Conservation (phyloP, 30 jellyfish, hydroid and myxozoan genomes). For the Cassiopea xamachana region DNA sequence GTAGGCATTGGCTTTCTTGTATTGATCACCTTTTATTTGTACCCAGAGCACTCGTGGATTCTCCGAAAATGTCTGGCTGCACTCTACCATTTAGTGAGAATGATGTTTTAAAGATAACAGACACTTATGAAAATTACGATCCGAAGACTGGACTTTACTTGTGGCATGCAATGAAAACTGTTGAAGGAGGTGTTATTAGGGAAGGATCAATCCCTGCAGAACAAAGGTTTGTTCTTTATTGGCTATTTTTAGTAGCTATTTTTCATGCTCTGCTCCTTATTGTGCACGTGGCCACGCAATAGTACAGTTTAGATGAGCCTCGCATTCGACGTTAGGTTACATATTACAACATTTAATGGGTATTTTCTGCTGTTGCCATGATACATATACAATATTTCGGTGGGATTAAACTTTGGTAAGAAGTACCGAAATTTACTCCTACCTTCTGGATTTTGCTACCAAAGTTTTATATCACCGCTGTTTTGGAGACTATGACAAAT, state of each 20-base stretch:
- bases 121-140: conserved; percentile 26
- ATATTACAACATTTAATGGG: no score
- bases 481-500: no score
- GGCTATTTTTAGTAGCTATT: background rate
- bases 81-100: conserved; percentile 42
- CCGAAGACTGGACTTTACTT: conserved; percentile 30
- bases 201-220: conserved; percentile 59
- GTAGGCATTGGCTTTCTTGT: background rate
- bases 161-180: conserved; percentile 41
- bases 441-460: no score
- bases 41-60: conserved; percentile 5
- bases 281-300: no score
- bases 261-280: no score
- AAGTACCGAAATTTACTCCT: no score
- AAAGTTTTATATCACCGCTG: no score
- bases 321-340: no score
- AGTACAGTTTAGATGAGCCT: no score
- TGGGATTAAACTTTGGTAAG: no score
- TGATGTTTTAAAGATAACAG: conserved; percentile 15
- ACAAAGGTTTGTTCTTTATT: conserved; percentile 10
- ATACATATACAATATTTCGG: no score
- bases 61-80: conserved; percentile 14
- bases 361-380: no score
- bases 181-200: conserved; percentile 18
- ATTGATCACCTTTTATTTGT: background rate